phyloP scores from a whole-genome alignment of 2,797 vertebrate species.

The Aeoliscus strigatus region DNA sequence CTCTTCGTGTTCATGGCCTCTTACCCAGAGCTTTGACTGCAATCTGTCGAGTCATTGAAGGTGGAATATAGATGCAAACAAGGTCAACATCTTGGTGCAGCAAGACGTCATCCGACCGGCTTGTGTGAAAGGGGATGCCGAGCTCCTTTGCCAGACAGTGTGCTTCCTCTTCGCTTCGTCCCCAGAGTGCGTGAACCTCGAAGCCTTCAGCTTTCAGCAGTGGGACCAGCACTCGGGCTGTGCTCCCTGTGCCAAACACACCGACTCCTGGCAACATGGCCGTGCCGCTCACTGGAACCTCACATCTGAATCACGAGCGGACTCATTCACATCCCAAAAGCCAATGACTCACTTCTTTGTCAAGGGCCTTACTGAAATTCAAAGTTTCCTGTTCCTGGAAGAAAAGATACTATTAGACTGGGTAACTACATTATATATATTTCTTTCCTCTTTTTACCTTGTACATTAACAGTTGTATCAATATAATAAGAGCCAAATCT shows the following conservation, averaged over 20 bases:
- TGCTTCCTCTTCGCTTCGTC: constrained; percentile 91
- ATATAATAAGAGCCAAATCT: background rate
- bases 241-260: constrained; percentile 94
- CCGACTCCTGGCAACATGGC: constrained; percentile 93
- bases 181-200: constrained; percentile 91
- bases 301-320: constrained; percentile 36
- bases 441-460: too few species aligned
- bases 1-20: constrained; percentile 10
- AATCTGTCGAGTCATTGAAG: constrained; percentile 91
- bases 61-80: constrained; percentile 95
- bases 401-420: too few species aligned
- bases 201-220: constrained; percentile 93
- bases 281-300: constrained; percentile 33
- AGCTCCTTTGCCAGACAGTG: constrained; percentile 86
- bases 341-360: constrained; percentile 3
- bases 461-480: too few species aligned
- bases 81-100: constrained; percentile 95
- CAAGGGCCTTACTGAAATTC: constrained; percentile 7
- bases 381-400: constrained; percentile 23
- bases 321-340: constrained; percentile 22
- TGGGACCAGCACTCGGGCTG: constrained; percentile 88
- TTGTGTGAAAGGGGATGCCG: constrained; percentile 91
- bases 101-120: constrained; percentile 88
- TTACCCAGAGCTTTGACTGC: constrained; percentile 96
- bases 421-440: too few species aligned